Evolutionary conservation across 2,797 vertebrate species (phyloP).

Genomic region (Enteromius afrohamiltoni): DNA sequence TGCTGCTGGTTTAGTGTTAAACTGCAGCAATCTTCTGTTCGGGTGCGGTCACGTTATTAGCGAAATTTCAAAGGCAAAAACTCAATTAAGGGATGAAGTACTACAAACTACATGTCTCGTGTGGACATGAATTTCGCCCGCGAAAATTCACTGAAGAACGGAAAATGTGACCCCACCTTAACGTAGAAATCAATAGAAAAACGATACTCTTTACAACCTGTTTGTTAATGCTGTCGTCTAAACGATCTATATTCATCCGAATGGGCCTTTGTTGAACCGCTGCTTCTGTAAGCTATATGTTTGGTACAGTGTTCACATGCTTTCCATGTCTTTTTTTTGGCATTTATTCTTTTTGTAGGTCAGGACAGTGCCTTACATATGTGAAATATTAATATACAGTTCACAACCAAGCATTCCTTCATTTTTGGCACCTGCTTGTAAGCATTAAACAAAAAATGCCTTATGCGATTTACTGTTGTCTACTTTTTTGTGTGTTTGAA

Average conservation of each 20-base stretch:
- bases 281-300: not conserved
- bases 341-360: not conserved
- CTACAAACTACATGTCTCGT: not conserved
- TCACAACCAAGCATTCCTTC: slow-evolving; percentile 21
- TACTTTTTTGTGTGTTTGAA: not conserved
- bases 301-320: not conserved
- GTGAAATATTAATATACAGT: not conserved
- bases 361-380: slow-evolving; percentile 29
- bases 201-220: not conserved
- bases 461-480: not conserved
- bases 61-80: too few species aligned
- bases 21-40: not conserved
- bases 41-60: not conserved
- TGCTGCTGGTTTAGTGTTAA: slow-evolving; percentile 4
- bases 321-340: not conserved
- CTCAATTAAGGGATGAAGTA: too few species aligned
- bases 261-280: not conserved
- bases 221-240: not conserved
- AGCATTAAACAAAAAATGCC: slow-evolving; percentile 12
- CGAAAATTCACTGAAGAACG: too few species aligned
- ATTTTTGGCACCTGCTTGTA: not conserved
- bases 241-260: not conserved
- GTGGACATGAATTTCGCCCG: not conserved
- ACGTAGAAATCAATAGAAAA: not conserved
- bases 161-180: not conserved